These are phyloP conservation scores for Nymphalis urticae DNA, from an alignment of 2,888 invertebrate genomes.

Conservation along the genomic window DNA sequence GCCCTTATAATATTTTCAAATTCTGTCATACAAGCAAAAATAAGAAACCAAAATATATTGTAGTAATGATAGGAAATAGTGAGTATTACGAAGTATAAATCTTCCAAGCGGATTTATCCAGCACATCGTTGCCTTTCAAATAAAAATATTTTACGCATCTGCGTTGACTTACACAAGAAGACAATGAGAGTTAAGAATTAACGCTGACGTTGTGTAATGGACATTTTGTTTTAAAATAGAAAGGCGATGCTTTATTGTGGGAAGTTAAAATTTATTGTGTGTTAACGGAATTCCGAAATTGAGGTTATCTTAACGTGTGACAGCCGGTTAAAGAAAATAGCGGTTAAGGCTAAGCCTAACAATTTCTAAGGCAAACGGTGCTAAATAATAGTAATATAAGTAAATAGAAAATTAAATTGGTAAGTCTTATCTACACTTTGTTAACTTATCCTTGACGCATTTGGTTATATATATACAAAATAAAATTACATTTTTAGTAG, in stretches of 20 bases:
- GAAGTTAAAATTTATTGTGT: constrained; percentile 41
- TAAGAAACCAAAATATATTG: neutral
- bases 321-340: constrained; percentile 33
- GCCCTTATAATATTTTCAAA: neutral
- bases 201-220: constrained; percentile 38
- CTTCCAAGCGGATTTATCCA: neutral
- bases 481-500: too few relatives aligned
- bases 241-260: constrained; percentile 41
- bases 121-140: constrained; percentile 24
- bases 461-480: neutral
- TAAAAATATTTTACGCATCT: constrained; percentile 37
- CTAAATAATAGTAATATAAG: neutral
- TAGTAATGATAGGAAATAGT: neutral
- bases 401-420: constrained; percentile 5
- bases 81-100: neutral
- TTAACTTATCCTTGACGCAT: neutral
- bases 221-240: constrained; percentile 42
- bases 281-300: constrained; percentile 42
- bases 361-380: constrained; percentile 21
- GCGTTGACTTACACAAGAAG: constrained; percentile 33
- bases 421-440: neutral
- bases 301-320: constrained; percentile 41
- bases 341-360: constrained; percentile 18
- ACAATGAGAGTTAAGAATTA: constrained; percentile 38
- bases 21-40: neutral